Conservation (phyloP, 2,797 vertebrate genomes). For the Margarornis squamiger region DNA sequence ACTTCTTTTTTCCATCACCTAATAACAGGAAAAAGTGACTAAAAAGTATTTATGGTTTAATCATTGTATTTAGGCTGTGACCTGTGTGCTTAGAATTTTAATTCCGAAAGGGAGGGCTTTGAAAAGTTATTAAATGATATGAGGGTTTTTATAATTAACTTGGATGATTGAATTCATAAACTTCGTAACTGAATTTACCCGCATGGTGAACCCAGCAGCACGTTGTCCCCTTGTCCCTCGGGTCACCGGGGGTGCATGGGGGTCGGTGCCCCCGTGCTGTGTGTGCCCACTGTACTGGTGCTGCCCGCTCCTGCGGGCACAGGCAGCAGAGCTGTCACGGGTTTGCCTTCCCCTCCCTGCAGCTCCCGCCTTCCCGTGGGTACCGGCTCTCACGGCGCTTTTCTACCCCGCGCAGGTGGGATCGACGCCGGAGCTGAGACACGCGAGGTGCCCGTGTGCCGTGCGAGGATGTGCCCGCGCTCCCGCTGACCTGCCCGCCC, state of each 20-base stretch:
- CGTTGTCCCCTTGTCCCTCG: rapidly evolving
- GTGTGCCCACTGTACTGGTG: rapidly evolving
- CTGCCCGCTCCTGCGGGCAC: background rate
- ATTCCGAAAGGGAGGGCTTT: background rate
- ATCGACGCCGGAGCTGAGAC: background rate
- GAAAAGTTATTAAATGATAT: background rate
- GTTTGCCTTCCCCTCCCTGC: background rate
- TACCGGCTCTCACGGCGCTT: background rate
- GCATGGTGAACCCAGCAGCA: background rate
- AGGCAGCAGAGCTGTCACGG: background rate
- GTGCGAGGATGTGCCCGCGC: background rate
- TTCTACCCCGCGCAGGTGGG: background rate
- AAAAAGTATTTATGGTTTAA: background rate
- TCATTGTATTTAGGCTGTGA: background rate
- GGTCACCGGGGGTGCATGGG: background rate
- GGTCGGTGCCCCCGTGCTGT: rapidly evolving
- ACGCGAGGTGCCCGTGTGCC: background rate
- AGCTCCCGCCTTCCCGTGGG: rapidly evolving
- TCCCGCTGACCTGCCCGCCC: background rate
- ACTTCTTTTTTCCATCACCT: background rate
- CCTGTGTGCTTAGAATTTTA: background rate
- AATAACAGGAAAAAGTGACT: background rate
- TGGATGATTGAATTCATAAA: background rate
- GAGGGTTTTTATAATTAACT: background rate
- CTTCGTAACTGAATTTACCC: background rate